Conservation (phyloP, 2,113 vertebrate genomes). For the Cyanoramphus novaezelandiae region DNA sequence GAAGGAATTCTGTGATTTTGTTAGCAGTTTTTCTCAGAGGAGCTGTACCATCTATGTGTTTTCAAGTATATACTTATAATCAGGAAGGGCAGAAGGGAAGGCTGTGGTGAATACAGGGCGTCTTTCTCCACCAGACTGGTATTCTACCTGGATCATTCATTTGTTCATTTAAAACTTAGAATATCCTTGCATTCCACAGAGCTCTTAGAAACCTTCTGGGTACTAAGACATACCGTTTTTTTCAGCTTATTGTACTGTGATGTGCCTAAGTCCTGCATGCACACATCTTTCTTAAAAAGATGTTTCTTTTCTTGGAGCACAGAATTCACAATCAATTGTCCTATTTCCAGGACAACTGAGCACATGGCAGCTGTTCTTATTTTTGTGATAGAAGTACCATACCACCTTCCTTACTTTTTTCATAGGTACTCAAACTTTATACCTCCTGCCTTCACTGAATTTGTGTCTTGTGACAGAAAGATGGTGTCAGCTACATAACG, state of each 20-base stretch:
- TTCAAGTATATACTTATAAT: not conserved
- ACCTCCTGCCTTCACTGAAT: not conserved
- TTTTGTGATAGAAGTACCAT: not conserved
- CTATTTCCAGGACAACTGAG: not conserved
- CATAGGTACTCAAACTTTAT: not conserved
- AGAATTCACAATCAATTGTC: not conserved
- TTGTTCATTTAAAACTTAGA: not conserved
- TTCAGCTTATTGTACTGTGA: not conserved
- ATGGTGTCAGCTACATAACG: not conserved
- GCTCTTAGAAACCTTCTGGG: not conserved
- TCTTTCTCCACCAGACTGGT: not conserved
- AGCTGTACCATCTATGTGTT: not conserved
- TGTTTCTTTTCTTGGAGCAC: not conserved
- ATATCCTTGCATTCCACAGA: not conserved
- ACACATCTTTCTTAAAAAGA: not conserved
- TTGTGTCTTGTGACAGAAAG: not conserved
- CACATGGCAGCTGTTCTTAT: not conserved
- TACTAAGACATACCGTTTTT: not conserved
- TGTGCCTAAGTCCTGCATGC: not conserved
- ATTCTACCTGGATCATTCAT: not conserved
- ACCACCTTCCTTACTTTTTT: not conserved
- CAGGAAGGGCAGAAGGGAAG: not conserved
- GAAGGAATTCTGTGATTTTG: not conserved
- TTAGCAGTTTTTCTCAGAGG: not conserved
- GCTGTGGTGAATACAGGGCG: too few relatives aligned